Percentiles rank a stretch among this genome's conserved stretches.
phyloP scores from a whole-genome alignment of 2,113 vertebrate genomes.

The Elephas maximus region DNA sequence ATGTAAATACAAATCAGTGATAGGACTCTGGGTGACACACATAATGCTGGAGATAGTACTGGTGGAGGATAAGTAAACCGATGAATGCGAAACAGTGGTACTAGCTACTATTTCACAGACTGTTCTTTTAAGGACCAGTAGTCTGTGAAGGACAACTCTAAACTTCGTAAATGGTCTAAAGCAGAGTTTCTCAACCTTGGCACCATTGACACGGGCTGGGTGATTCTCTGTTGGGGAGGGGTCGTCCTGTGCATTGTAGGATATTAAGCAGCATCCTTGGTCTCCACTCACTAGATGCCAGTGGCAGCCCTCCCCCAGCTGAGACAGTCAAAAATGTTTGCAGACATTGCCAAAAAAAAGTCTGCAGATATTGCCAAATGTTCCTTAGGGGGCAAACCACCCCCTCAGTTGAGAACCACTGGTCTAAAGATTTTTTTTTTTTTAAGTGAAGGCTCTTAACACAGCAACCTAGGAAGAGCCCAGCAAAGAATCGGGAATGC shows the following conservation, averaged over 20 bases:
- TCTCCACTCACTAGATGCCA: no score
- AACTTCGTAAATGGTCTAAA: slow-evolving; percentile 44
- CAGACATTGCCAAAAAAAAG: background rate
- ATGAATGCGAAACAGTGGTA: background rate
- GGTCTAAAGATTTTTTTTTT: slow-evolving; percentile 6
- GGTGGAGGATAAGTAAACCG: background rate
- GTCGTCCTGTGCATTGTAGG: background rate
- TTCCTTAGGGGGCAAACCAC: background rate
- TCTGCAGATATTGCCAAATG: background rate
- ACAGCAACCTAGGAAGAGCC: background rate
- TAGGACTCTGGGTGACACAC: background rate
- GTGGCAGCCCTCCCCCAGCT: no score
- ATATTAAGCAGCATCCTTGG: background rate
- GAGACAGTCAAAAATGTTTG: no score
- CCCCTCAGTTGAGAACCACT: background rate
- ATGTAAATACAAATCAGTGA: slow-evolving; percentile 33
- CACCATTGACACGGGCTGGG: background rate
- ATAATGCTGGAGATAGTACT: slow-evolving; percentile 19
- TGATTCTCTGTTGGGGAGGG: background rate
- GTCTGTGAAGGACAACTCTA: background rate
- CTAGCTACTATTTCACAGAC: background rate
- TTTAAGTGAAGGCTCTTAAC: background rate
- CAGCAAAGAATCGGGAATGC: background rate
- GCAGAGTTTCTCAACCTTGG: background rate
- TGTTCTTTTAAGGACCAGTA: background rate